Base-by-base conservation (phyloP, 1,140 invertebrate species). In the Proctacanthus coquilletti region DNA sequence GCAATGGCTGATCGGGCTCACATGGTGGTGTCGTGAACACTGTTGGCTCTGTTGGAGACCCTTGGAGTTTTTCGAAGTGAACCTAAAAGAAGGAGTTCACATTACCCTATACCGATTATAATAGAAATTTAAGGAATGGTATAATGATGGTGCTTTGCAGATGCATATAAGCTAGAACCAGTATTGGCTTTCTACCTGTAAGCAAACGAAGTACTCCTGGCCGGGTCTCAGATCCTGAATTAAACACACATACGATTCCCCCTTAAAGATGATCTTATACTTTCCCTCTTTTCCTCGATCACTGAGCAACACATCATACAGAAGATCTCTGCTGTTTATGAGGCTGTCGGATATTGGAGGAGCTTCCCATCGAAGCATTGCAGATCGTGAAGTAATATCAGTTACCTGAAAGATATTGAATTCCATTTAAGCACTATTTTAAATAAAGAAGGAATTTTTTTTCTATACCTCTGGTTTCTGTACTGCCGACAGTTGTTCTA, bases 211-310 rank as follows among this genome's bases (percentile, higher is more conserved):
- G 56, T 87, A 89, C 46, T 84, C 79, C 49, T 80, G 80, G 4
- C 78, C 80, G 8, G 85, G 84, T 56, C 75, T 72, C 41, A 89
- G 63, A 56, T 87, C 81, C 60, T 80, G 73, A 36, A 88, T 75
- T 65, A 74, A 69, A 58, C 73, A 77, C 14, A 75, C 78, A 15
- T 75, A 64, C n/a, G 75, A 74, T 20, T 66, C 61, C 13, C 78
- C 77, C 38, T 69, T 77, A 52, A 84, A 85, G 33, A 86, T 80
- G 31, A 75, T 73, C 62, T 83, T 84, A 60, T 82, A 87, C 50
- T 75, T 75, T 45, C 70, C 71, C 42, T 80, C 76, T 48, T 79
- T 72, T 15, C 74, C 77, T 46, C 78, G 77, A 50, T 87, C 84
- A 47, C 75, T 78, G 42, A 84, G 66, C 36, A 82, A 64, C 13